Evolutionary conservation across 2,888 invertebrate genomes (phyloP).

Genomic region (Argynnis bischoffii): DNA sequence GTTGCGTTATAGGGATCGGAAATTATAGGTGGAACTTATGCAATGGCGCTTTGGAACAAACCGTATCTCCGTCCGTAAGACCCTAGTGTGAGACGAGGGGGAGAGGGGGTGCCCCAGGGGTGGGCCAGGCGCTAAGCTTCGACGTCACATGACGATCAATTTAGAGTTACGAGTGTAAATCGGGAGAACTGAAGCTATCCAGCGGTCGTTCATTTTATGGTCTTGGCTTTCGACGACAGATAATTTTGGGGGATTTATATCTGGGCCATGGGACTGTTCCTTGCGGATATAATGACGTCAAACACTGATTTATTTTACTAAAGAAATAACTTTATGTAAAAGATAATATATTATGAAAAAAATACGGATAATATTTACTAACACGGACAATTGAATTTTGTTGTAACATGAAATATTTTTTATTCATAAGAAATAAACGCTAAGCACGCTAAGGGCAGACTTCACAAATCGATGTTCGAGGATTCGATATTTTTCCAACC

Average conservation of each 20-base stretch:
- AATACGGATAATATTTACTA: not conserved
- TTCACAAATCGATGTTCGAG: slow-evolving; percentile 25
- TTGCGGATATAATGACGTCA: slow-evolving; percentile 14
- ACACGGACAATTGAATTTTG: not conserved
- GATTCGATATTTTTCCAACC: slow-evolving; percentile 48
- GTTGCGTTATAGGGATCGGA: slow-evolving; percentile 50
- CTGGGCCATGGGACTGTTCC: slow-evolving; percentile 11
- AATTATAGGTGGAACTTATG: slow-evolving; percentile 62
- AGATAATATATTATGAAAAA: not conserved
- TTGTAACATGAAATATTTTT: not conserved
- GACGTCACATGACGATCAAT: slow-evolving; percentile 60
- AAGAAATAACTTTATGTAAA: not conserved
- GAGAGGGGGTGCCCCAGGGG: slow-evolving; percentile 36
- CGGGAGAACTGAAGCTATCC: slow-evolving; percentile 43
- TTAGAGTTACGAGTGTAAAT: slow-evolving; percentile 57
- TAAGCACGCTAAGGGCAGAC: slow-evolving; percentile 2
- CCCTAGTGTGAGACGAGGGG: slow-evolving; percentile 34
- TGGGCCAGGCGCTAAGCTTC: slow-evolving; percentile 46
- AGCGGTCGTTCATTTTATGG: slow-evolving; percentile 35
- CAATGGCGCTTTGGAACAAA: slow-evolving; percentile 49
- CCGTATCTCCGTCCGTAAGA: slow-evolving; percentile 52
- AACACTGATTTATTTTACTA: slow-evolving; percentile 5
- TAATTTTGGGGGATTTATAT: slow-evolving; percentile 28
- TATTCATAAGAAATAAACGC: slow-evolving; percentile 5
- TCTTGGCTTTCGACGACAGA: slow-evolving; percentile 31